Evolutionary conservation across 2,113 vertebrate genomes (phyloP).

Genomic region (Greenwoodochromis staneri): DNA sequence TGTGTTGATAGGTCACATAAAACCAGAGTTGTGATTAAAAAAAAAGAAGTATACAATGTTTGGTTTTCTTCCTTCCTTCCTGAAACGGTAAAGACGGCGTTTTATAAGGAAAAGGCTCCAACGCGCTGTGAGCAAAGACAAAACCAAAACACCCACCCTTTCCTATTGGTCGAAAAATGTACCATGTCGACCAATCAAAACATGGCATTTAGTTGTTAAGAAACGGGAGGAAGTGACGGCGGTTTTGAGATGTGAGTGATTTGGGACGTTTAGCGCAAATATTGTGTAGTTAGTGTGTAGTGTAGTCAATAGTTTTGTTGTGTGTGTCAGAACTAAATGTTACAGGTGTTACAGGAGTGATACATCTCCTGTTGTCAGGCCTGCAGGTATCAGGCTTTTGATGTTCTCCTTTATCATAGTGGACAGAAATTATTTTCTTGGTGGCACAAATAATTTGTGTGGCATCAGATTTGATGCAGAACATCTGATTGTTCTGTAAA

Average conservation of each 20-base stretch:
- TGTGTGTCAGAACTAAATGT: background rate
- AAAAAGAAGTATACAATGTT: background rate
- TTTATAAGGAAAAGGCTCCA: background rate
- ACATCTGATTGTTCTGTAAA: background rate
- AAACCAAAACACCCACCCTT: background rate
- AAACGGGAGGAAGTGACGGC: rapidly evolving
- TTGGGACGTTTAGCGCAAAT: background rate
- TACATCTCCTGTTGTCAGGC: background rate
- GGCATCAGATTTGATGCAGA: too few relatives aligned
- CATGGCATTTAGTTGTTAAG: background rate
- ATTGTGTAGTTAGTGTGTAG: background rate
- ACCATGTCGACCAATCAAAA: background rate
- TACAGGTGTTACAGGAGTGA: background rate
- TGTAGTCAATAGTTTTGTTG: background rate
- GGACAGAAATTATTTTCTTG: background rate
- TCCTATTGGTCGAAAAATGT: background rate
- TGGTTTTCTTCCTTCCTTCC: background rate
- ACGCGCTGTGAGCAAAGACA: background rate
- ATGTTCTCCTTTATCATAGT: background rate
- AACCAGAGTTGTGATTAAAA: background rate
- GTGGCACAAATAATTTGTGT: background rate
- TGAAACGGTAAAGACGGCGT: rapidly evolving
- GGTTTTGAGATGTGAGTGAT: background rate
- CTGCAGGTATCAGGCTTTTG: background rate
- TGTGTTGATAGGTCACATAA: background rate